These are phyloP conservation scores for Drosophila borborema DNA, from an alignment of 2,888 invertebrate genomes.

Conservation along the genomic window DNA sequence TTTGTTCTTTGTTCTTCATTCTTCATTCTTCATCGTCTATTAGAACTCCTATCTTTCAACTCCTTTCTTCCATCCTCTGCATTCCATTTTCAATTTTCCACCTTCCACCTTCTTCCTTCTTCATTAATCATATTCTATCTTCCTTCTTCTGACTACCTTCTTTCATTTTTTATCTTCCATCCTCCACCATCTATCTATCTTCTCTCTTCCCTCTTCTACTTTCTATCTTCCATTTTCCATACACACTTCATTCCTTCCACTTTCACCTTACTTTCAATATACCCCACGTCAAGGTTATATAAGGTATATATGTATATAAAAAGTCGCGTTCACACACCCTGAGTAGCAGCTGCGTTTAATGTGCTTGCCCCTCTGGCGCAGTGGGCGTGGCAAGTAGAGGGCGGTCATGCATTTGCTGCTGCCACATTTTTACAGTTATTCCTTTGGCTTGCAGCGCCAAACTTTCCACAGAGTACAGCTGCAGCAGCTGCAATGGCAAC, in stretches of 20 bases:
- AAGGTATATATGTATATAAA: not conserved
- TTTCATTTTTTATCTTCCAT: not conserved
- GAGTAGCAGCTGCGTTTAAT: constrained; percentile 68
- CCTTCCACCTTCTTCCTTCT: not conserved
- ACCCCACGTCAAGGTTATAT: not conserved
- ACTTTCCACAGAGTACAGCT: constrained; percentile 42
- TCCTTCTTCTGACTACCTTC: not conserved
- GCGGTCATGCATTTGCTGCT: constrained; percentile 44
- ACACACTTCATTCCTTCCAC: not conserved
- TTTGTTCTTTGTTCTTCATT: too few species aligned
- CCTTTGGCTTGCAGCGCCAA: constrained; percentile 33
- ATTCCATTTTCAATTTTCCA: too few species aligned
- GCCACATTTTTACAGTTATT: constrained; percentile 41
- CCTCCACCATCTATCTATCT: not conserved
- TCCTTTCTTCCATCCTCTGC: too few species aligned
- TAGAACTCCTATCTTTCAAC: too few species aligned
- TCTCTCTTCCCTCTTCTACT: not conserved
- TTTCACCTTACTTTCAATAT: not conserved
- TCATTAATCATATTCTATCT: not conserved
- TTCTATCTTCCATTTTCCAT: not conserved
- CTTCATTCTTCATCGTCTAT: too few species aligned
- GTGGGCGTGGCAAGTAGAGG: constrained; percentile 14
- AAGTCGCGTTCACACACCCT: constrained; percentile 10
- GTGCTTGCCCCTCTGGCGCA: constrained; percentile 28
- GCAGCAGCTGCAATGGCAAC: constrained; percentile 24